Conservation (phyloP, 2,113 vertebrate species). For the Hyla sarda region DNA sequence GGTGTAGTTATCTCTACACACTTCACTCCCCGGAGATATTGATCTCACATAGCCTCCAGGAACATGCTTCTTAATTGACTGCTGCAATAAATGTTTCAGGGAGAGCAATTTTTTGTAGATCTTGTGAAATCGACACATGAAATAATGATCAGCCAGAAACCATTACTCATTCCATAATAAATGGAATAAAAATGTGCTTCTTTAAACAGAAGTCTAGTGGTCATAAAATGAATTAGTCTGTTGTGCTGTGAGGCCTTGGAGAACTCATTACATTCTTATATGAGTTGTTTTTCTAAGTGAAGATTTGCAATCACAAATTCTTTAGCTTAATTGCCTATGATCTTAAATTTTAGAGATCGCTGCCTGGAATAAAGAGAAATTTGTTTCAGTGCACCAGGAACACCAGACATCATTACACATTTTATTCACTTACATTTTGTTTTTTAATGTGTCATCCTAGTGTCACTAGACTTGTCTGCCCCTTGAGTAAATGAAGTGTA, state of each 20-base stretch:
- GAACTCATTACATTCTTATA: constrained; percentile 59
- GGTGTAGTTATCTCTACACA: constrained; percentile 21
- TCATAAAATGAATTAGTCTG: constrained; percentile 63
- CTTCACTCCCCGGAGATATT: constrained; percentile 9
- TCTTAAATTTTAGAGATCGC: constrained; percentile 22
- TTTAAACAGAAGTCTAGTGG: constrained; percentile 54
- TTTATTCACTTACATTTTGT: constrained; percentile 21
- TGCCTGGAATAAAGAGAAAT: constrained; percentile 12
- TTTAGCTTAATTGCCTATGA: neutral
- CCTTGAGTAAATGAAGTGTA: constrained; percentile 17
- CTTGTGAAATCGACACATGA: constrained; percentile 56
- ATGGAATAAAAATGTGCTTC: constrained; percentile 58
- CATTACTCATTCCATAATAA: constrained; percentile 61
- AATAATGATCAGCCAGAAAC: constrained; percentile 54
- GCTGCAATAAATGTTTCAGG: constrained; percentile 46
- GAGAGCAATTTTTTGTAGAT: constrained; percentile 49
- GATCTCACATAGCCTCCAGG: constrained; percentile 45
- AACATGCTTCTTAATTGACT: constrained; percentile 42
- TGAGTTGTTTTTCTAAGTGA: constrained; percentile 65
- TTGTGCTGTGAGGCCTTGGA: constrained; percentile 61
- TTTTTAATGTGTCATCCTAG: constrained; percentile 26
- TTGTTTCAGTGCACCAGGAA: constrained; percentile 14
- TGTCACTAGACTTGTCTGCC: constrained; percentile 9
- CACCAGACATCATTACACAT: constrained; percentile 12
- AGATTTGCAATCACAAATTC: constrained; percentile 61